phyloP scores from a whole-genome alignment of 2,888 invertebrate species.

The Eilema depressum region DNA sequence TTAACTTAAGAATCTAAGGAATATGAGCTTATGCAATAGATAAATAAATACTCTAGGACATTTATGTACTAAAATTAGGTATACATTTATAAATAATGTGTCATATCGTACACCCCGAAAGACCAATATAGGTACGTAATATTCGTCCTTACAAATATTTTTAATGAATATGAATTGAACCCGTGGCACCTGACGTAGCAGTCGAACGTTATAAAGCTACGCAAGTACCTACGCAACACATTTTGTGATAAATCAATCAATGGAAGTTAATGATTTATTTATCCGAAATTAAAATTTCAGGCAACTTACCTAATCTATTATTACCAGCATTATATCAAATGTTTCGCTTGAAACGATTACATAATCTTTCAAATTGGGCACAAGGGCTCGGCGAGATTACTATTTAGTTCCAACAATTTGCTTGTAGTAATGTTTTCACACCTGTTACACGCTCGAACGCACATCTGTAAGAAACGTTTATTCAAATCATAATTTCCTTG shows the following conservation, averaged over 20 bases:
- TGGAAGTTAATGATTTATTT: neutral
- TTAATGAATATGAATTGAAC: neutral
- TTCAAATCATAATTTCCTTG: neutral
- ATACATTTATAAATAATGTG: no score
- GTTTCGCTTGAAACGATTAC: neutral
- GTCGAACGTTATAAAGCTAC: no score
- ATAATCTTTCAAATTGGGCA: neutral
- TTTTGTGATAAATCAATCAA: neutral
- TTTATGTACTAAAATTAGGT: no score
- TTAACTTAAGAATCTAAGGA: neutral
- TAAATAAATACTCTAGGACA: no score
- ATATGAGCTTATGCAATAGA: neutral
- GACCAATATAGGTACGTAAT: no score
- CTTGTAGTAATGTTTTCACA: constrained; percentile 61
- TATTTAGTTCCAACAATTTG: constrained; percentile 47
- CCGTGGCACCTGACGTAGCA: neutral
- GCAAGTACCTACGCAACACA: neutral
- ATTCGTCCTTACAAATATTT: neutral
- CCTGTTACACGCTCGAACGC: constrained; percentile 62
- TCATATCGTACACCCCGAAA: no score
- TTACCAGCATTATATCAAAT: neutral
- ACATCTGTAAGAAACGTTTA: constrained; percentile 16
- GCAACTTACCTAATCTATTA: neutral
- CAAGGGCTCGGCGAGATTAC: constrained; percentile 39
- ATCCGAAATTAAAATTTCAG: neutral